Base-by-base conservation (phyloP, 2,113 vertebrate genomes). In the Phyllostomus discolor region DNA sequence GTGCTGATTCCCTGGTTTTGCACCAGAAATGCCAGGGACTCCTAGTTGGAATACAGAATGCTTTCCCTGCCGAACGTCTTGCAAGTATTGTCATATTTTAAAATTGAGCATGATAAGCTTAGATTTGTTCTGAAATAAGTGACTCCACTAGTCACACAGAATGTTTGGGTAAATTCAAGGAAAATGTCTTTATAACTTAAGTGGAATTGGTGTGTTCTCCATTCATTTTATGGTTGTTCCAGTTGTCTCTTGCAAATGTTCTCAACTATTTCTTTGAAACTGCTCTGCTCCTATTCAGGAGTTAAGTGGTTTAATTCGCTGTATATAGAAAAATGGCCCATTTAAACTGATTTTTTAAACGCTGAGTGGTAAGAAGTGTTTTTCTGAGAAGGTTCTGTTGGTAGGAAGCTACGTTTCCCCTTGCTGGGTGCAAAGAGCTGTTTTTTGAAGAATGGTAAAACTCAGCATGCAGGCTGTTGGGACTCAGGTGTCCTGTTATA, bases 241-340 rank as follows among this genome's bases (percentile, higher is more conserved):
- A 95, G 67, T 88, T 97, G 96, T 95, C 91, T 85, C 90, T 72
- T 88, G 54, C 92, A 97, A 96, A 97, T 96, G 91, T 95, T 97
- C 94, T 95, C 92, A 95, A 83, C 88, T 96, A 91, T 95, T 97
- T 97, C 95, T 97, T 93, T 89, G 96, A 96, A 97, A 87, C 46
- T 57, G 75, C 78, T 92, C 82, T 85, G 87, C 31, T 92, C 76
- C 84, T 94, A 82, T 80, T 95, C 64, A 64, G 72, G 81, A 95
- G 75, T 97, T 96, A 86, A 90, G 69, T 94, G 78, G 67, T 81
- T 93, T 97, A 89, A 96, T 95, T 93, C 94, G 83, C 88, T 66
- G 11, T 92, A 52, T 93, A 81, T 70, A 88, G 93, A 84, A 94
- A 94, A 96, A 38, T 75, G 88, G 35, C 57, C 69, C 94, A 79